Base-by-base conservation (phyloP, 2,888 invertebrate genomes). In the Apodemia zela region DNA sequence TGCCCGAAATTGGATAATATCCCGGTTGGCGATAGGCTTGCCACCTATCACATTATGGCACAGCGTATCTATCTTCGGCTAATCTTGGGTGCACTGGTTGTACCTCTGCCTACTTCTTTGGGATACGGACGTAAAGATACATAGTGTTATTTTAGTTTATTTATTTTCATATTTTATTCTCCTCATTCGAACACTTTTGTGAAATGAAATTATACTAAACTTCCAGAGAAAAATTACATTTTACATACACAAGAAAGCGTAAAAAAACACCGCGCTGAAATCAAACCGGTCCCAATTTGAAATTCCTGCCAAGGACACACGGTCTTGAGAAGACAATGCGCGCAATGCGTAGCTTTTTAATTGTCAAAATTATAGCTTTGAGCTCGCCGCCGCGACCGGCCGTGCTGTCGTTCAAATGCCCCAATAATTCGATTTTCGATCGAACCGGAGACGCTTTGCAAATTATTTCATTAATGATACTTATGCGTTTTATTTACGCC, bases 261-360 rank as follows among this genome's bases (percentile, higher is more conserved):
- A 67, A 66, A 70, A 71, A 73, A 68, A 65, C 65, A 75, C 71
- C 72, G 71, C 68, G 73, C 75, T 74, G 79, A 85, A 83, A 87
- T 83, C 79, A 78, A 77, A 87, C 87, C 81, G 81, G 87, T 85
- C 77, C 62, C 66, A 65, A 77, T 77, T 76, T 80, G 77, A 80
- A 83, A 89, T 90, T 89, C 90, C 80, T 78, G 73, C 78, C 89
- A 90, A 90, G 89, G 89, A 85, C 89, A 89, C 85, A 72, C 69
- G 69, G 67, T 66, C 71, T 74, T 73, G 76, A 72, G 75, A 72
- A 75, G 76, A 75, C 84, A 77, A 86, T 83, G 87, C 78, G 76
- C 75, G 82, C 84, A 78, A 89, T 86, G 82, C 81, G 75, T 78
- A 81, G 86, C 81, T 78, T 84, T 90, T 90, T 90, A 90, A 91